Base-by-base conservation (phyloP, 2,888 invertebrate genomes). In the Amblyteles armatorius region DNA sequence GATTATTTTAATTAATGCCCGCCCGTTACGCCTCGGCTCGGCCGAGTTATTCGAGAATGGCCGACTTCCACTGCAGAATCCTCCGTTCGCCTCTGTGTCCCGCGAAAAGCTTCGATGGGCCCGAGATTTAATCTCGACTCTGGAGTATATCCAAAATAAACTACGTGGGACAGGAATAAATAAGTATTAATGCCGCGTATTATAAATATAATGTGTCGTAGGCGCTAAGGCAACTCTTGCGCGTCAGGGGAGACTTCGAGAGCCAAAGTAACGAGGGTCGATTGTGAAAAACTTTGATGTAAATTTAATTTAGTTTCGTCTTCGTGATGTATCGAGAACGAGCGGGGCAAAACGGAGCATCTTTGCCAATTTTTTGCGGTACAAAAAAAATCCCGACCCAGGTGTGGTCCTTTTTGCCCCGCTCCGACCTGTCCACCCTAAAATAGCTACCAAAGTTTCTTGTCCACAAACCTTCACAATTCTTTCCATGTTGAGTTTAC, bases 1-100 rank as follows among this genome's bases (percentile, higher is more conserved):
- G 91, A 92, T 92, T 91, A 91, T 91, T 92, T 91, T 91, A 91
- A 92, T 91, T 91, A 90, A 92, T 92, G 92, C 87, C 60, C 85
- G 88, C 77, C 83, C 88, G 89, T 90, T 88, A 82, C 90, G 90
- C 84, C 87, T 91, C 91, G 90, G 90, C 90, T 91, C 90, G 85
- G 82, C n/a, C 65, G 80, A 85, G 88, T 87, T 89, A 91, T 91
- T 89, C 85, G 87, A 83, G 89, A 91, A 90, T 88, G 88, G 87
- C 82, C 85, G 79, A 80, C 77, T 78, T 78, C 50, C 77, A 80
- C 77, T 57, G 80, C 82, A 67, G 78, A 79, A 79, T 77, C 69
- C n/a, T 36, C 57, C 67, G 52, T 71, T 72, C 19, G 11, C 40
- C 50, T 29, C 72, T 22, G n/a, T 22, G 65, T 26, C 26, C 50